Base-by-base conservation (phyloP, 1,140 invertebrate species). In the Chironomus tepperi region DNA sequence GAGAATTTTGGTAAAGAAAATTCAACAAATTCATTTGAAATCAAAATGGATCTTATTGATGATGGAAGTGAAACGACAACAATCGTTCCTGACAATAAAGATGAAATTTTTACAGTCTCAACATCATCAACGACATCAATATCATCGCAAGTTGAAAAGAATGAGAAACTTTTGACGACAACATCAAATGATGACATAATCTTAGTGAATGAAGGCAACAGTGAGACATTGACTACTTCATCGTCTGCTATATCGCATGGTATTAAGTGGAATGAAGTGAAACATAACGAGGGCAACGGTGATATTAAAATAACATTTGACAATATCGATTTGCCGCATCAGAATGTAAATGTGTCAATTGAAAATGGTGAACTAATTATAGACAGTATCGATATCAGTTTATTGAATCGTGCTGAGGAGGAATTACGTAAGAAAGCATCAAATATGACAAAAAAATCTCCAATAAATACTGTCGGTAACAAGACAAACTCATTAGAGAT, bases 1-100 rank as follows among this genome's bases (percentile, higher is more conserved):
- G 65, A 70, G 19, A 70, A 70, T 19, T 70, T 70, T 70, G 65
- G 65, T 18, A 70, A 70, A 70, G 65, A 70, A 70, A 70, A 70
- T 70, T n/a, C 65, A 16, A 70, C 65, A 16, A 19, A 16, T 18
- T 19, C 65, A 70, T 70, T 70, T 70, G 65, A 70, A 21, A 70
- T 70, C 18, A 70, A 70, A 70, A 70, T 70, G 65, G 65, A 70
- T 19, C 65, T 70, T 18, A 70, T 70, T 21, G 65, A 70, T 9
- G 47, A 57, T 57, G 47, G n/a, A 1, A n/a, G 2, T 2, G 47
- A 10, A n/a, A 12, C 47, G 8, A 57, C 47, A 7, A 57, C 47
- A 57, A n/a, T 7, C 9, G n/a, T 12, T 7, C 2, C 47, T 57
- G 8, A 10, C 47, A 57, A 57, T 57, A 57, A 57, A 57, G 65